Evolutionary conservation across 1,140 invertebrate species (phyloP).

Genomic region (Tribolium castaneum): DNA sequence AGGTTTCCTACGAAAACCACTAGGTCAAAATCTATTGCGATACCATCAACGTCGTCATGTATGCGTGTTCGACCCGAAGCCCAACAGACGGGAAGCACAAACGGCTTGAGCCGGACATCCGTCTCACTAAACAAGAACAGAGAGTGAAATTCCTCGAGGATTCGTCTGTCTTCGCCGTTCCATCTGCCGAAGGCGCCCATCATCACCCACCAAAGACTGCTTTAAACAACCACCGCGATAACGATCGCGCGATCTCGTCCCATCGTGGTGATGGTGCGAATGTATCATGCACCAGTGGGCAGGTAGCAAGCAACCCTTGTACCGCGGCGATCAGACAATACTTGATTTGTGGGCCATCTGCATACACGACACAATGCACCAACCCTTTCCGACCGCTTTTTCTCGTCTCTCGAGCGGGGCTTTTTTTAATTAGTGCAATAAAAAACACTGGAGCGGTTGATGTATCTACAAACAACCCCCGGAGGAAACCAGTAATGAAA

Average conservation of each 20-base stretch:
- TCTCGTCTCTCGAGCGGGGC: neutral
- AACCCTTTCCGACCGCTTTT: conserved; percentile 27
- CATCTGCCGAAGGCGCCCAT: neutral
- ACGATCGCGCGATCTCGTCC: conserved; percentile 48
- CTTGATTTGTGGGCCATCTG: conserved; percentile 60
- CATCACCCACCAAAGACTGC: conserved; percentile 46
- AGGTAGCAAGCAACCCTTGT: conserved; percentile 59
- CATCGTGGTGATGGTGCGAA: conserved; percentile 50
- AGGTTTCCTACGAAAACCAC: conserved; percentile 34
- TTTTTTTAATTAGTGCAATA: conserved; percentile 30
- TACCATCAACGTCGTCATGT: neutral
- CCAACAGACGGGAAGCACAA: conserved; percentile 41
- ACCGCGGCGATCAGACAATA: conserved; percentile 51
- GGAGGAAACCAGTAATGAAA: conserved; percentile 47
- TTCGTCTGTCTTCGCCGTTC: neutral
- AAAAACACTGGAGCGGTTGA: conserved; percentile 31
- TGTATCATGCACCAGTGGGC: conserved; percentile 58
- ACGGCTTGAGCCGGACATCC: conserved; percentile 43
- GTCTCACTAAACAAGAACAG: conserved; percentile 40
- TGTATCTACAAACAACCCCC: conserved; percentile 40
- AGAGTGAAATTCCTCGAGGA: neutral
- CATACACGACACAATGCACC: conserved; percentile 45
- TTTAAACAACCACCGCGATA: conserved; percentile 60
- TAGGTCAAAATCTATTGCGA: conserved; percentile 42
- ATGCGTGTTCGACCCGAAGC: conserved; percentile 8